Evolutionary conservation across 1,140 invertebrate genomes (phyloP), one percentile per base, ranked within the genome.

Genomic region (Cardiocondyla obscurior): DNA sequence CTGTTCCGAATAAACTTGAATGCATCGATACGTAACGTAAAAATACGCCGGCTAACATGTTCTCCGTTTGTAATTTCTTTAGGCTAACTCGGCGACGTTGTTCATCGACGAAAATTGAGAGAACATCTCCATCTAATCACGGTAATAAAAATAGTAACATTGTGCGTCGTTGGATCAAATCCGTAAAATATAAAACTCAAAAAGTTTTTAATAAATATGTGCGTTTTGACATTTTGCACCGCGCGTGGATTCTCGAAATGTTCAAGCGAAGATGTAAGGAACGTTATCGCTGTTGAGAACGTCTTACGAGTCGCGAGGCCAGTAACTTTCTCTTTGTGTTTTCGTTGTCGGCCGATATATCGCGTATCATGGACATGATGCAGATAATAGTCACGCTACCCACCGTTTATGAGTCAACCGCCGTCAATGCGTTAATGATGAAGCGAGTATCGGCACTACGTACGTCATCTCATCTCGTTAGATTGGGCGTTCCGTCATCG

Each of bases 271-370:
- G 60, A 67, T 14, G 33, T 16, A 46, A 65, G 44, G 49, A 67
- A 39, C 62, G 5, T 67, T 44, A 14, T 51, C 19, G 12, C 25
- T 39, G 60, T 46, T 72, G 65, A 65, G 53, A 70, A 77, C 83
- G 46, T 83, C 30, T 70, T 55, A 51, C 58, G 42, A 57, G 44
- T 25, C 58, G 74, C 90, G 90, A 90, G 92, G 90, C 90, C 90
- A 90, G 70, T 87, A 90, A 93, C 91, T 93, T 93, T 93, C 92
- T 92, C 92, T 91, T 90, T 81, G 81, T 79, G 81, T 91, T 88
- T 89, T 90, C 90, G 89, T 90, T 85, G 88, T 77, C 85, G 87
- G 83, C 86, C 89, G 85, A 89, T 86, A 86, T 89, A 88, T 72
- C 67, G 51, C 82, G 58, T 87, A 88, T 88, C 85, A 64, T 81